These are phyloP conservation scores for Muntiacus reevesi DNA, from an alignment of 2,113 vertebrate species.

Conservation along the genomic window DNA sequence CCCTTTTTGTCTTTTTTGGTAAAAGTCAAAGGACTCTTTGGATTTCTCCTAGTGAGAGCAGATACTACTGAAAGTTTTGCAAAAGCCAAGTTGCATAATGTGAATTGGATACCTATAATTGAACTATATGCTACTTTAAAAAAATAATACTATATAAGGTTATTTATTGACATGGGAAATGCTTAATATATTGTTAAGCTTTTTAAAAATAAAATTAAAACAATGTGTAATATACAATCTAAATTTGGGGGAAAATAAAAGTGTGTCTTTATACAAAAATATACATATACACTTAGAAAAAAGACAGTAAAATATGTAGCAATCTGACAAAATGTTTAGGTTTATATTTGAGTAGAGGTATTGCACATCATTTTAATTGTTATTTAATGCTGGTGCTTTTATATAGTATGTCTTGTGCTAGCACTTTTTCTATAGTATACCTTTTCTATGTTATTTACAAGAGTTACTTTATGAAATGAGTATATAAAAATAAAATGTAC, in stretches of 20 bases:
- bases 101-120: neutral
- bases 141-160: neutral
- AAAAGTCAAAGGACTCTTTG: neutral
- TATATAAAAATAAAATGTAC: neutral
- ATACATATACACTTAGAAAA: neutral
- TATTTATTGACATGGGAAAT: constrained; percentile 11
- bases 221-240: neutral
- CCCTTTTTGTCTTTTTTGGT: neutral
- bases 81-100: neutral
- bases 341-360: neutral
- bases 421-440: neutral
- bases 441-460: neutral
- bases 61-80: neutral
- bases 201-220: neutral
- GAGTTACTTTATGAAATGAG: neutral
- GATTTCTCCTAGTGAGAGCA: neutral
- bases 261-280: neutral
- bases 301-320: neutral
- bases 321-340: neutral
- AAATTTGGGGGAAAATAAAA: neutral
- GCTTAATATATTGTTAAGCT: neutral
- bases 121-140: neutral
- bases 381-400: neutral
- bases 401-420: neutral
- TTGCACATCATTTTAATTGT: neutral